Evolutionary conservation across 1,140 invertebrate genomes (phyloP), one percentile per base, ranked within the genome.

Genomic region (Ceratitis capitata): DNA sequence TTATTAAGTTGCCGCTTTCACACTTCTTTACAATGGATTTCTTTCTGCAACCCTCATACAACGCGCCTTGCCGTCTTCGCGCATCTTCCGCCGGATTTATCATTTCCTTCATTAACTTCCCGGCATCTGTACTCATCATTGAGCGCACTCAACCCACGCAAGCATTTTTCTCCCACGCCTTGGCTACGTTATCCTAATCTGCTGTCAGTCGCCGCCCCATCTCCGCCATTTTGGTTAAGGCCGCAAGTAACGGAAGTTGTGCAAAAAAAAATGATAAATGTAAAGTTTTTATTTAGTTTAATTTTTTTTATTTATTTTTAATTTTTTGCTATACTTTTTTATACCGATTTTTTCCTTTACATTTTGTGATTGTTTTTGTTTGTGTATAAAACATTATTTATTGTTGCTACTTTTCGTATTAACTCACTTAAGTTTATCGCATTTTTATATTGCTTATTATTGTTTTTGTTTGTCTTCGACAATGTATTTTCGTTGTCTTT

Each of bases 31-130:
- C 69, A 78, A 23, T 78, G 4, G 19, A 5, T 56, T 19, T 9
- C 51, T 19, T n/a, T n/a, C 5, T 56, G 19, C 29, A 19, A 26
- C n/a, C 64, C 64, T 39, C 64, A 35, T n/a, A n/a, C n/a, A n/a
- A n/a, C n/a, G n/a, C 64, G 16, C 6, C 26, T 39, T 39, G 32
- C 32, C 64, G 5, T n/a, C 19, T 56, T 4, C 19, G 51, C 51
- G 19, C 51, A n/a, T 56, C 51, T 56, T 78, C 39, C 39, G 39
- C 69, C 69, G 69, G 69, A 78, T 78, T 26, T 47, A 78, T 78
- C 69, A 78, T 78, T 78, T 78, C 69, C 69, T 78, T 78, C 69
- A 78, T 78, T 78, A 78, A 78, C 69, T 78, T 78, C 69, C 69
- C 69, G 69, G 69, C 69, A 78, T 23, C 69, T 26, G 23, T 45